These are phyloP conservation scores for Diloba caeruleocephala DNA, from an alignment of 2,888 invertebrate species.

Conservation along the genomic window DNA sequence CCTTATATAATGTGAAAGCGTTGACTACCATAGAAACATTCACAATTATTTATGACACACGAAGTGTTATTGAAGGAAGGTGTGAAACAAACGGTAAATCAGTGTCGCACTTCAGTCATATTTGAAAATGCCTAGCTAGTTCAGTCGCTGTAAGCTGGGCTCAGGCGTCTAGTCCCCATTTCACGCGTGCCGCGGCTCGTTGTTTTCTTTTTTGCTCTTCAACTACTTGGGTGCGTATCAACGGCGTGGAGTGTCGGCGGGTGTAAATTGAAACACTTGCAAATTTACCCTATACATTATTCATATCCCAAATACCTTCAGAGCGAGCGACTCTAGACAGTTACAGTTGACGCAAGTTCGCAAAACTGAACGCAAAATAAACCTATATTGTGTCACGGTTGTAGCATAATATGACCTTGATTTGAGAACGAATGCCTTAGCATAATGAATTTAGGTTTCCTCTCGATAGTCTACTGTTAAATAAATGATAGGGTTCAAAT, in stretches of 20 bases:
- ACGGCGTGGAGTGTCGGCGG: conserved; percentile 80
- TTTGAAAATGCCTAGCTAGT: conserved; percentile 56
- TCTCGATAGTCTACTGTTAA: conserved; percentile 61
- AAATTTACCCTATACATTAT: conserved; percentile 88
- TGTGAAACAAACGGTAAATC: conserved; percentile 44
- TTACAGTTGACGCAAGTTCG: conserved; percentile 77
- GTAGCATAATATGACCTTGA: conserved; percentile 52
- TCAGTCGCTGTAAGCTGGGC: conserved; percentile 40
- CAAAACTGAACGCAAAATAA: conserved; percentile 68
- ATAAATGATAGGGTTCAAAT: conserved; percentile 58
- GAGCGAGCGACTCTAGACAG: conserved; percentile 70
- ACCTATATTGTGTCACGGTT: conserved; percentile 54
- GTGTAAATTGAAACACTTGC: conserved; percentile 89
- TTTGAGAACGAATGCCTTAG: conserved; percentile 27
- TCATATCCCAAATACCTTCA: conserved; percentile 85
- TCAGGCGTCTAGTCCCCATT: conserved; percentile 43
- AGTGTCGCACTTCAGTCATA: conserved; percentile 48
- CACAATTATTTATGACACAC: conserved; percentile 6
- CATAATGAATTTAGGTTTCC: conserved; percentile 49
- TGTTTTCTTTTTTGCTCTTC: conserved; percentile 87
- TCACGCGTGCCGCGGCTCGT: conserved; percentile 67
- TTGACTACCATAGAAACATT: neutral
- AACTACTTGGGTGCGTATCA: conserved; percentile 82
- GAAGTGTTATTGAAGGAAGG: conserved; percentile 16
- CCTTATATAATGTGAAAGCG: no score